Evolutionary conservation across 2,888 invertebrate species (phyloP), one percentile per base, ranked within the genome.

Genomic region (Nowickia ferox): DNA sequence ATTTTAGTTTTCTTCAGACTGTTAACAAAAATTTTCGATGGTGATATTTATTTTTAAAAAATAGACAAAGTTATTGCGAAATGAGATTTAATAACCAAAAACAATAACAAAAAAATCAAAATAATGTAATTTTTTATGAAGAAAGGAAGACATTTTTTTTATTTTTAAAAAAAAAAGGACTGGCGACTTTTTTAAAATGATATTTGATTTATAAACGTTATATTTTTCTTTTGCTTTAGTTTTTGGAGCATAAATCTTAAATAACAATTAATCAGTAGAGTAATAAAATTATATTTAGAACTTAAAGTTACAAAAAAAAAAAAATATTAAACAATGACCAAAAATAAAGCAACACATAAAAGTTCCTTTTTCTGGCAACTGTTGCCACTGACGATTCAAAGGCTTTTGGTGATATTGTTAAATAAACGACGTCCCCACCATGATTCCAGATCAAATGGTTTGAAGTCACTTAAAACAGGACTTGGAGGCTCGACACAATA

Each of bases 371-470:
- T 65, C 10, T 42, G 17, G 42, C 40, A 55, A 65, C 46, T 77
- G 48, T 10, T 51, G 40, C 42, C 1, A 42, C 17, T 65, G 65
- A 53, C 19, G 38, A 78, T 88, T 94, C 94, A 95, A 88, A 95
- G 94, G 85, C 96, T 97, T 92, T 96, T 96, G 81, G 97, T 97
- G 92, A 97, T 96, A 92, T 96, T 97, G 90, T 97, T 96, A 93
- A 96, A 97, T 87, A 97, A 93, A 87, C 97, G 94, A 91, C 96
- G 96, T 86, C 97, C 97, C 97, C 97, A 97, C 96, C 97, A 97
- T 51, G 96, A 96, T 92, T 97, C 97, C 90, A 98, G 94, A 93
- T 98, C 97, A 91, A 97, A 97, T 22, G 97, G 97, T 90, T 97
- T 96, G 92, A 97, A 98, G 93, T 97, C 97, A 89, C 95, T 94